These are phyloP conservation scores for Platycnemis pennipes DNA, from an alignment of 2,888 invertebrate genomes.

Conservation along the genomic window DNA sequence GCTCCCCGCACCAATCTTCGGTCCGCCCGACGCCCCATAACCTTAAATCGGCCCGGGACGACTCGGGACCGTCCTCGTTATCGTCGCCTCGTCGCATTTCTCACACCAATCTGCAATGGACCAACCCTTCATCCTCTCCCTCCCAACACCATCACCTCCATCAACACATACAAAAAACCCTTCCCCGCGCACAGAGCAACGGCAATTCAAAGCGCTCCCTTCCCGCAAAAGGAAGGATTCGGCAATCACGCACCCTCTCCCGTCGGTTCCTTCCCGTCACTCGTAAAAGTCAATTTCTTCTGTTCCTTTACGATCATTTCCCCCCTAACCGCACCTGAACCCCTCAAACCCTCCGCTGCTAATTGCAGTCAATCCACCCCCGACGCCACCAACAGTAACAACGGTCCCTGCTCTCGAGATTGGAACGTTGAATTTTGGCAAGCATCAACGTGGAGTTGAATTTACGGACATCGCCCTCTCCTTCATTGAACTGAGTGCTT, in stretches of 20 bases:
- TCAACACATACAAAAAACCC: not conserved
- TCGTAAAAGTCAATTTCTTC: not conserved
- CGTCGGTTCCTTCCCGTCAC: not conserved
- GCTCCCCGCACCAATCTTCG: not conserved
- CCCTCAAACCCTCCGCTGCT: not conserved
- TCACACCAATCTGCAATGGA: conserved; percentile 15
- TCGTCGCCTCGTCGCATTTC: not conserved
- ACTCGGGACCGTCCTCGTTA: not conserved
- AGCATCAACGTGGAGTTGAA: too few relatives aligned
- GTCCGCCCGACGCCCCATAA: not conserved
- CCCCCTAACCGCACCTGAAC: conserved; percentile 11
- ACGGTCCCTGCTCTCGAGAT: not conserved
- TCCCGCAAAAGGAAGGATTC: not conserved
- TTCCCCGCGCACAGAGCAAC: not conserved
- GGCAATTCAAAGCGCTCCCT: not conserved
- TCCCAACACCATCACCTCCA: not conserved
- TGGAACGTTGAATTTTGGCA: not conserved
- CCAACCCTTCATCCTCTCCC: conserved; percentile 3
- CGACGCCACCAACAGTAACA: not conserved
- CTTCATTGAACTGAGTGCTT: too few relatives aligned
- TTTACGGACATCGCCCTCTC: not conserved
- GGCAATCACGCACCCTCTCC: conserved; percentile 1
- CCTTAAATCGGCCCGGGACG: not conserved
- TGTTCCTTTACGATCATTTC: conserved; percentile 1
- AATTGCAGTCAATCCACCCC: not conserved